These are phyloP conservation scores for Synanthedon andrenaeformis DNA, from an alignment of 2,888 invertebrate species.

Conservation along the genomic window DNA sequence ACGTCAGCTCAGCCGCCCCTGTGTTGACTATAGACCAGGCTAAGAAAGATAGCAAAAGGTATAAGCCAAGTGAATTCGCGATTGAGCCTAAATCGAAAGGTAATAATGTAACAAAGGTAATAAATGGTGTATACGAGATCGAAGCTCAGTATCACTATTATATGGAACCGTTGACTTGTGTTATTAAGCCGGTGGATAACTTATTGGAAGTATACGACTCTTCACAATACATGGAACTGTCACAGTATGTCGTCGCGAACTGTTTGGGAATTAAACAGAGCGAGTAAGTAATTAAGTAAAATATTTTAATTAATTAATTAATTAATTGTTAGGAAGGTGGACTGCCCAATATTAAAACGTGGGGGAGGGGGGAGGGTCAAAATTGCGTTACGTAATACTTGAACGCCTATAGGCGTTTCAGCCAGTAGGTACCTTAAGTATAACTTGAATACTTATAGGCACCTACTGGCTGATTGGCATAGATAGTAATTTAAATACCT, in stretches of 20 bases:
- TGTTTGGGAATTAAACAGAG: constrained; percentile 68
- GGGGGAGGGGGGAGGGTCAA: no score
- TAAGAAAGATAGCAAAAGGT: constrained; percentile 51
- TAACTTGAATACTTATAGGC: no score
- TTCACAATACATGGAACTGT: constrained; percentile 75
- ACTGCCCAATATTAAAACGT: no score
- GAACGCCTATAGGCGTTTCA: no score
- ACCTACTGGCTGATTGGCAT: no score
- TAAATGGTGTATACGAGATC: constrained; percentile 71
- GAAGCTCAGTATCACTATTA: constrained; percentile 81
- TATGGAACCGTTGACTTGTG: constrained; percentile 77
- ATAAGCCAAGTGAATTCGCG: constrained; percentile 18
- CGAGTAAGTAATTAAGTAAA: constrained; percentile 39
- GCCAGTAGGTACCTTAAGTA: no score
- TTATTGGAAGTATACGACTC: constrained; percentile 75
- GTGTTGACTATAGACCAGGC: constrained; percentile 47
- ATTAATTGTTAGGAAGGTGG: no score
- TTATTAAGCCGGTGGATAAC: constrained; percentile 76
- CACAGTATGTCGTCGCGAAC: constrained; percentile 69
- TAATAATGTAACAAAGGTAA: constrained; percentile 36
- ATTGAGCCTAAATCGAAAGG: constrained; percentile 40
- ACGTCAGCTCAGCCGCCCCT: constrained; percentile 29
- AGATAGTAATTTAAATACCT: no score
- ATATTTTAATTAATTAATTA: no score
- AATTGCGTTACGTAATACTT: no score